Percentiles rank a stretch among this genome's conserved stretches.
phyloP scores from a whole-genome alignment of 1,140 invertebrate species.

The Diachasma alloeum region DNA sequence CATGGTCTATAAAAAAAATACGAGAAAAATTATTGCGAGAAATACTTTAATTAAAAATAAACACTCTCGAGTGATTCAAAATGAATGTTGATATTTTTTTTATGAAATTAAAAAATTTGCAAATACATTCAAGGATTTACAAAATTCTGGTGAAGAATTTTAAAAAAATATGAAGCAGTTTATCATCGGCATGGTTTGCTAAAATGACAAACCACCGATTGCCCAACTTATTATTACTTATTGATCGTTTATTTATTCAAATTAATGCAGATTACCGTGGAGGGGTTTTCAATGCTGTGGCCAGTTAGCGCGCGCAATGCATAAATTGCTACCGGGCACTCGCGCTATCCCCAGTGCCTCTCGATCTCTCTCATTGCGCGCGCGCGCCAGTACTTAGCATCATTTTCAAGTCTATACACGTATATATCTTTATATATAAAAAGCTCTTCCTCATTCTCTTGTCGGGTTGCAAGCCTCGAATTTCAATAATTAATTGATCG shows the following conservation, averaged over 20 bases:
- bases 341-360: constrained; percentile 1
- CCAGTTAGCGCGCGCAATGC: constrained; percentile 64
- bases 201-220: constrained; percentile 62
- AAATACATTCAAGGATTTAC: background rate
- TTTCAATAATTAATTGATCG: constrained; percentile 38
- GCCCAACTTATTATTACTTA: constrained; percentile 64
- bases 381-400: constrained; percentile 57
- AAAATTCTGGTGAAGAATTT: background rate
- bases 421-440: constrained; percentile 11
- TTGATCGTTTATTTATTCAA: constrained; percentile 67
- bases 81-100: too few species aligned
- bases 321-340: constrained; percentile 65
- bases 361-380: constrained; percentile 14
- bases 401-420: constrained; percentile 8
- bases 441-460: background rate
- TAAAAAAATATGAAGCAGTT: constrained; percentile 33
- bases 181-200: constrained; percentile 47
- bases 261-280: constrained; percentile 65
- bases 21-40: too few species aligned
- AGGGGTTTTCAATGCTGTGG: constrained; percentile 59
- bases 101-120: background rate
- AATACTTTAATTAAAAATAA: too few species aligned
- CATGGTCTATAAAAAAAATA: too few species aligned
- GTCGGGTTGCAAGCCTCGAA: constrained; percentile 18
- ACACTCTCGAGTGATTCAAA: too few species aligned